Conservation (phyloP, 2,888 invertebrate species). For the Cephonodes hylas region DNA sequence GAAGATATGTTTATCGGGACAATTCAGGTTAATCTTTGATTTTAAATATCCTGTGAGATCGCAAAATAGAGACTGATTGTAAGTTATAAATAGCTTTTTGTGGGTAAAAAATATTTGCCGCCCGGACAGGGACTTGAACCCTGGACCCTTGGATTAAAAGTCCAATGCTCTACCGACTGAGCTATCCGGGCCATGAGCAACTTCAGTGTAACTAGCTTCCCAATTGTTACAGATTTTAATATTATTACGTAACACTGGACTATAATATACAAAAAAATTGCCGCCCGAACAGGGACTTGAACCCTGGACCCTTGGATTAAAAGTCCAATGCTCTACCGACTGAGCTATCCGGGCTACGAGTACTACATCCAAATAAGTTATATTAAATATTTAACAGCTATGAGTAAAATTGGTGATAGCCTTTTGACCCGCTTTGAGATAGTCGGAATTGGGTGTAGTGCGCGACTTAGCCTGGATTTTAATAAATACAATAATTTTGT, state of each 20-base stretch:
- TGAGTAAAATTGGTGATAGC: no score
- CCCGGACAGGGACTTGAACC: slow-evolving; percentile 89
- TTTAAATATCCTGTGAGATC: no score
- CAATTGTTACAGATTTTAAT: no score
- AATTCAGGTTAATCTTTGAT: no score
- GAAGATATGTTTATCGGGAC: no score
- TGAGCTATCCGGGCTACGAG: slow-evolving; percentile 78
- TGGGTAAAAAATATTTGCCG: slow-evolving; percentile 39
- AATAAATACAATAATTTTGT: no score
- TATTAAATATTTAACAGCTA: no score
- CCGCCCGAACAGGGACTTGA: slow-evolving; percentile 82
- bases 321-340: slow-evolving; percentile 82
- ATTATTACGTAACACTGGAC: not conserved
- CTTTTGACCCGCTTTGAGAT: no score
- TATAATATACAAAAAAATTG: not conserved
- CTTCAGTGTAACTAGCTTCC: not conserved
- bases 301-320: slow-evolving; percentile 82
- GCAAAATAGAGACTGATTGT: not conserved
- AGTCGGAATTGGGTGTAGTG: no score
- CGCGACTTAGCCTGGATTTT: no score
- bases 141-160: slow-evolving; percentile 90
- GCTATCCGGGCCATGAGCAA: slow-evolving; percentile 82
- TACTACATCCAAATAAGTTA: not conserved
- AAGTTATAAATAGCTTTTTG: not conserved
- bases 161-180: slow-evolving; percentile 89